Evolutionary conservation across 2,888 invertebrate genomes (phyloP).

Genomic region (Venusia cambrica): DNA sequence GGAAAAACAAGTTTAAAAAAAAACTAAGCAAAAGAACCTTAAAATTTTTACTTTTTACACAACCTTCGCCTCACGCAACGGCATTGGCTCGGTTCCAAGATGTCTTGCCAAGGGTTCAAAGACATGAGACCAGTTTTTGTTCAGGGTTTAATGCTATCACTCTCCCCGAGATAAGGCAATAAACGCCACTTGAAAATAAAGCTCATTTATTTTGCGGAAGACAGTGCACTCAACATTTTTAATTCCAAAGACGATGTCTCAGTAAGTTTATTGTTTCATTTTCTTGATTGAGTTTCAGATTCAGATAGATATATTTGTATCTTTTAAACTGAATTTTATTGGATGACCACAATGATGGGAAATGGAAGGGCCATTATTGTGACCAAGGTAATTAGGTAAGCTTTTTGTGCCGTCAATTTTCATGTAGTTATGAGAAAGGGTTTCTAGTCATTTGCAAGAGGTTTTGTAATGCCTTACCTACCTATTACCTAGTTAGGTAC

Average conservation of each 20-base stretch:
- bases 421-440: too few relatives aligned
- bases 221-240: slow-evolving; percentile 58
- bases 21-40: slow-evolving; percentile 29
- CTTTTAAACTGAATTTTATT: too few relatives aligned
- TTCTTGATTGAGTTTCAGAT: too few relatives aligned
- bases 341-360: too few relatives aligned
- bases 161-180: slow-evolving; percentile 71
- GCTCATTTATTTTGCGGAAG: slow-evolving; percentile 65
- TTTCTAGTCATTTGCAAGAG: slow-evolving; percentile 8
- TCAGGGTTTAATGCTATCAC: slow-evolving; percentile 60
- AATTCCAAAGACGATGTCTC: slow-evolving; percentile 42
- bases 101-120: slow-evolving; percentile 76
- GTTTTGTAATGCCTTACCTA: not conserved
- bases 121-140: slow-evolving; percentile 66
- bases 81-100: slow-evolving; percentile 69
- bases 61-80: slow-evolving; percentile 53
- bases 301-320: too few relatives aligned
- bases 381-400: too few relatives aligned
- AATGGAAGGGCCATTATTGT: too few relatives aligned
- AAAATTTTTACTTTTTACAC: slow-evolving; percentile 42
- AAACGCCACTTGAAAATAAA: slow-evolving; percentile 70
- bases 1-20: too few relatives aligned
- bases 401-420: too few relatives aligned
- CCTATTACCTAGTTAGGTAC: too few relatives aligned
- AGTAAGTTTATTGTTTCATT: slow-evolving; percentile 24